phyloP scores from a whole-genome alignment of 2,113 vertebrate species.

The Istiophorus platypterus region DNA sequence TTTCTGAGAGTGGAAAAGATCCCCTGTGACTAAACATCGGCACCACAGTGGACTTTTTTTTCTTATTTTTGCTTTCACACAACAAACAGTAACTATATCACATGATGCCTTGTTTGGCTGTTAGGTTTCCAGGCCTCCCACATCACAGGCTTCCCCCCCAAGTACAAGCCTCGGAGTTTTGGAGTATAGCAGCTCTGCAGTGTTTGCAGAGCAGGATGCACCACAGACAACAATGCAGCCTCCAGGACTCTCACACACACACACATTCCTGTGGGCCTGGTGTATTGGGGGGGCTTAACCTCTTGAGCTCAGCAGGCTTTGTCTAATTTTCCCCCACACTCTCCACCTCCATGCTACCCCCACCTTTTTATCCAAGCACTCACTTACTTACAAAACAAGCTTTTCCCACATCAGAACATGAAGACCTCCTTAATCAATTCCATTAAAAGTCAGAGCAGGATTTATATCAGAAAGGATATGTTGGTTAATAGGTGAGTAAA shows the following conservation, averaged over 20 bases:
- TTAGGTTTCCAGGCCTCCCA: conserved; percentile 69
- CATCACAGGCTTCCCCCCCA: conserved; percentile 51
- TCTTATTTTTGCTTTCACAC: conserved; percentile 34
- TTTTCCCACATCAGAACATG: conserved; percentile 51
- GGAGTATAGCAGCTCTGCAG: conserved; percentile 25
- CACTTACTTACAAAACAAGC: conserved; percentile 58
- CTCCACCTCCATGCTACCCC: conserved; percentile 33
- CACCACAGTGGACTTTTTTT: conserved; percentile 25
- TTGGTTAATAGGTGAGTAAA: conserved; percentile 47
- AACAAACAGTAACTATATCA: conserved; percentile 55
- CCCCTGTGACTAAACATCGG: conserved; percentile 38
- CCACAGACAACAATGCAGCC: conserved; percentile 81
- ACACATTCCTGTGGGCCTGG: conserved; percentile 81
- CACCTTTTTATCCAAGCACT: conserved; percentile 30
- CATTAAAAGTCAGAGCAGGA: conserved; percentile 43
- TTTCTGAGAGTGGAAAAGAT: conserved; percentile 23
- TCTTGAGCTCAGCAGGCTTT: conserved; percentile 76
- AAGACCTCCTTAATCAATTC: conserved; percentile 47
- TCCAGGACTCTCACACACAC: conserved; percentile 63
- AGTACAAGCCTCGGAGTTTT: conserved; percentile 38
- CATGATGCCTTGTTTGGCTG: conserved; percentile 46
- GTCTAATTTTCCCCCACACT: conserved; percentile 58
- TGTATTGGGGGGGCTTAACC: conserved; percentile 69
- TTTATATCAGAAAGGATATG: conserved; percentile 47
- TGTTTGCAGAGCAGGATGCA: conserved; percentile 80